Evolutionary conservation across 1,140 invertebrate species (phyloP).

Genomic region (Drosophila azteca): DNA sequence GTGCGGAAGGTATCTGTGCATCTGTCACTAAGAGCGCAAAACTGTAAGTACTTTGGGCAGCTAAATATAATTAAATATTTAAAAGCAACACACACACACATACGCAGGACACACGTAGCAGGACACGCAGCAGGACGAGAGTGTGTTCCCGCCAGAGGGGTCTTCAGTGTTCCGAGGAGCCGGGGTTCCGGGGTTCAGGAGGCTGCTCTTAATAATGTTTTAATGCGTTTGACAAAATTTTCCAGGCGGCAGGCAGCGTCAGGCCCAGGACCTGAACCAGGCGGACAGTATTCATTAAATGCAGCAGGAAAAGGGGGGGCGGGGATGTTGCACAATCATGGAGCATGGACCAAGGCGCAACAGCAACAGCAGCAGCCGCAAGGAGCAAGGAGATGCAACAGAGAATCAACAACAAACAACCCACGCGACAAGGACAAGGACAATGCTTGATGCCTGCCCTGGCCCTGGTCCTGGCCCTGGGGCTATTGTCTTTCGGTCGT

Average conservation of each 20-base stretch:
- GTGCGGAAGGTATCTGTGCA: not conserved
- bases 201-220: constrained; percentile 73
- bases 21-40: constrained; percentile 73
- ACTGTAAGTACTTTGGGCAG: constrained; percentile 80
- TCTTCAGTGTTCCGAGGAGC: too few species aligned
- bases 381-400: constrained; percentile 5
- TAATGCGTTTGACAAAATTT: constrained; percentile 80
- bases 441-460: too few species aligned
- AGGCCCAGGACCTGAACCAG: too few species aligned
- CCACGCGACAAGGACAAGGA: constrained; percentile 15
- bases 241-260: constrained; percentile 49
- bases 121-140: constrained; percentile 1
- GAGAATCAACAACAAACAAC: constrained; percentile 42
- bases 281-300: constrained; percentile 74
- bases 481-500: too few species aligned
- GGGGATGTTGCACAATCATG: constrained; percentile 31
- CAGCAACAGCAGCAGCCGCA: constrained; percentile 14
- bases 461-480: too few species aligned
- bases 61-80: constrained; percentile 82
- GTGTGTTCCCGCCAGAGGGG: too few species aligned
- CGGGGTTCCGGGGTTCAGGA: not conserved
- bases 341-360: not conserved
- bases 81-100: constrained; percentile 50
- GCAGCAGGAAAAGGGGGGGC: constrained; percentile 37
- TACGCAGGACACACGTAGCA: not conserved